These are phyloP conservation scores for Branchipolynoe longqiensis DNA, from an alignment of 2,888 invertebrate species.

Conservation along the genomic window DNA sequence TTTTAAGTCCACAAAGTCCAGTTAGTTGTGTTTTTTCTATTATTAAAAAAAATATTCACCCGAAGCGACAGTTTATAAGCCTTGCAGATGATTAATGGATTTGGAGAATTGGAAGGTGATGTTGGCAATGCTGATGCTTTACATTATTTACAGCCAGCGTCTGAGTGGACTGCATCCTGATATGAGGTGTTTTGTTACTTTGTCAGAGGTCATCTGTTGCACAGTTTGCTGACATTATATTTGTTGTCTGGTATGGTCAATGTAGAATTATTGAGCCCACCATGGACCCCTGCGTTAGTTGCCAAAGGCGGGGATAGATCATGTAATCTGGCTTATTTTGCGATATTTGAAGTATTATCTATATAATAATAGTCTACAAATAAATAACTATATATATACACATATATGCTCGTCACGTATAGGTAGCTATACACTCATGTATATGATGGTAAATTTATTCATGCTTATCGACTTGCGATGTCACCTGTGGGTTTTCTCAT, in stretches of 20 bases:
- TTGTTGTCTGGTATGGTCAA: not conserved
- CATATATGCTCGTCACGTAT: not conserved
- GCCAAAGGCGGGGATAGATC: not conserved
- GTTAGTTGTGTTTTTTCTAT: too few relatives aligned
- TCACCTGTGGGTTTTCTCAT: constrained; percentile 6
- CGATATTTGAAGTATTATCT: constrained; percentile 33
- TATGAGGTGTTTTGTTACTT: constrained; percentile 6
- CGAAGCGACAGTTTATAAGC: constrained; percentile 7
- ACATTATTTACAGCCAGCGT: not conserved
- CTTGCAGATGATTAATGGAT: constrained; percentile 29
- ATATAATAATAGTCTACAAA: constrained; percentile 5
- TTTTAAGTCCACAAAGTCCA: constrained; percentile 12
- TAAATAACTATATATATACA: constrained; percentile 15
- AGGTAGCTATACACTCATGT: not conserved
- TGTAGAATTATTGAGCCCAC: constrained; percentile 7
- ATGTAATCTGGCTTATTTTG: constrained; percentile 15
- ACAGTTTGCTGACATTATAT: not conserved
- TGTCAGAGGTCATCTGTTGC: constrained; percentile 31
- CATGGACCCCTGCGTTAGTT: not conserved
- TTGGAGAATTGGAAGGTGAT: too few relatives aligned
- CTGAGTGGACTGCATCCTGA: not conserved
- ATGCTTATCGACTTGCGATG: constrained; percentile 19
- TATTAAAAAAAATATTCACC: not conserved
- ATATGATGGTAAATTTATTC: constrained; percentile 36
- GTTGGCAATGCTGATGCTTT: too few relatives aligned